Evolutionary conservation across 2,888 invertebrate species (phyloP).

Genomic region (Temnothorax unifasciatus): DNA sequence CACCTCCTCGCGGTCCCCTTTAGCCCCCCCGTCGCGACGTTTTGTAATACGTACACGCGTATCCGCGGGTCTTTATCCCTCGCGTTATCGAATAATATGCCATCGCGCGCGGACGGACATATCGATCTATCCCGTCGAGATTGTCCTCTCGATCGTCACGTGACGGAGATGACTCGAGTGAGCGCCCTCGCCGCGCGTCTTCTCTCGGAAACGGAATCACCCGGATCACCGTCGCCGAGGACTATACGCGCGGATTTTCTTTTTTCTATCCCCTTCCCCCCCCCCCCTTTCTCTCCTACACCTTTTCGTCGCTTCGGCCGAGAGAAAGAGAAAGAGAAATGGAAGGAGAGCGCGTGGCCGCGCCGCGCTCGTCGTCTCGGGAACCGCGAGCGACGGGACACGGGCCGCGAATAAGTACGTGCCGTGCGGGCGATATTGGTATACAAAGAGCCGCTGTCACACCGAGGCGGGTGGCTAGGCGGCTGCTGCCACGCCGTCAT

Average conservation of each 20-base stretch:
- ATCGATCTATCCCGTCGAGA: neutral
- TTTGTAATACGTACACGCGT: neutral
- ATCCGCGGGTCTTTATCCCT: neutral
- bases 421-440: conserved; percentile 69
- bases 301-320: no score
- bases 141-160: conserved; percentile 21
- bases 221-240: neutral
- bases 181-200: neutral
- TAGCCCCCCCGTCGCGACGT: neutral
- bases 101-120: neutral
- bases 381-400: conserved; percentile 3
- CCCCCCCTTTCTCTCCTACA: no score
- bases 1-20: neutral
- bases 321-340: conserved; percentile 9
- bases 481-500: conserved; percentile 84
- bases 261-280: neutral
- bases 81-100: neutral
- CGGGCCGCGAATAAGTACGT: conserved; percentile 14
- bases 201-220: neutral
- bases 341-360: conserved; percentile 24
- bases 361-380: neutral
- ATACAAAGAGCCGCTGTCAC: conserved; percentile 80
- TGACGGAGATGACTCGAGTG: no score
- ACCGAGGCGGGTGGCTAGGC: conserved; percentile 79
- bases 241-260: neutral